Evolutionary conservation across 2,888 invertebrate species (phyloP).

Genomic region (Fragum whitleyi): DNA sequence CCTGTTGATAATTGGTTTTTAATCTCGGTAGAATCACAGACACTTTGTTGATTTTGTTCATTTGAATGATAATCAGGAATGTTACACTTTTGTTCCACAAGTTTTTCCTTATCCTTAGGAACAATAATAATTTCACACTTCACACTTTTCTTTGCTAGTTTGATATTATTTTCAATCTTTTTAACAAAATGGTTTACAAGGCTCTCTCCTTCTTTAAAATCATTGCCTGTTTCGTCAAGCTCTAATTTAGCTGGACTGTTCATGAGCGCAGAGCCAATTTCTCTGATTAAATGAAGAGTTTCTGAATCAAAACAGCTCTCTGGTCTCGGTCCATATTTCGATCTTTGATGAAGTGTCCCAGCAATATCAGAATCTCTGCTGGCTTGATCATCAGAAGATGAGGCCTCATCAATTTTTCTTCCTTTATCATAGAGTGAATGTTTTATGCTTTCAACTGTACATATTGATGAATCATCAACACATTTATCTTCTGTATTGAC

Average conservation of each 20-base stretch:
- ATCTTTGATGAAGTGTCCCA: background rate
- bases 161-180: slow-evolving; percentile 72
- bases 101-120: slow-evolving; percentile 54
- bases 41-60: slow-evolving; percentile 3
- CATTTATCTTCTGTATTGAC: background rate
- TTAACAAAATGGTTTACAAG: slow-evolving; percentile 74
- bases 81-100: background rate
- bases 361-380: slow-evolving; percentile 14
- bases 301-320: slow-evolving; percentile 70
- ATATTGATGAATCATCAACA: slow-evolving; percentile 12
- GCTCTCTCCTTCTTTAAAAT: slow-evolving; percentile 58
- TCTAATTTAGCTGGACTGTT: slow-evolving; percentile 72
- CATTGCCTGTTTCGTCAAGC: slow-evolving; percentile 59
- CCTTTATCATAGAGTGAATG: slow-evolving; percentile 25
- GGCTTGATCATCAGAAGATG: slow-evolving; percentile 19
- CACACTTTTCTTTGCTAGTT: slow-evolving; percentile 49
- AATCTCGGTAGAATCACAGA: slow-evolving; percentile 20
- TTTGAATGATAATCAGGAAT: background rate
- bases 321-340: slow-evolving; percentile 1
- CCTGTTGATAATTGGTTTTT: background rate
- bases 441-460: slow-evolving; percentile 35
- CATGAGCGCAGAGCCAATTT: slow-evolving; percentile 75
- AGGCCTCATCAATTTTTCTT: slow-evolving; percentile 8
- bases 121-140: slow-evolving; percentile 71
- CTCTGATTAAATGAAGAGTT: slow-evolving; percentile 74